Conservation (phyloP, 1,140 invertebrate genomes). For the Eciton burchellii region DNA sequence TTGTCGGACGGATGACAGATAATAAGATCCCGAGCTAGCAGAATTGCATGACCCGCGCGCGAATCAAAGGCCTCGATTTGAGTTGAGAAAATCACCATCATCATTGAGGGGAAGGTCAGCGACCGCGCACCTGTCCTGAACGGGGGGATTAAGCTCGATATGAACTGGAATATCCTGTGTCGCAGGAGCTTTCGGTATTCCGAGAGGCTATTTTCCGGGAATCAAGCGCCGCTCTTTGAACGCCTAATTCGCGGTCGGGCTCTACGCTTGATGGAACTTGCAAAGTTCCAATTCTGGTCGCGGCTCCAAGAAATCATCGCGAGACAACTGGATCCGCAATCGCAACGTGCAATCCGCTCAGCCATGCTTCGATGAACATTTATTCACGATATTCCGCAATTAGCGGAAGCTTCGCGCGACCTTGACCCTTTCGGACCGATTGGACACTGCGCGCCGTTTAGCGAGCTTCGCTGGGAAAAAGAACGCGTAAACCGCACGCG, state of each 20-base stretch:
- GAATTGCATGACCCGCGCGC: too few relatives aligned
- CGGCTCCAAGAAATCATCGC: constrained; percentile 28
- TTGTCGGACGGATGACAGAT: constrained; percentile 13
- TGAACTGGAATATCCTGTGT: constrained; percentile 46
- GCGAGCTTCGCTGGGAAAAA: too few relatives aligned
- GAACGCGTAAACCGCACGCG: too few relatives aligned
- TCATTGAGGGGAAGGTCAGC: too few relatives aligned
- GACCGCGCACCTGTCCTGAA: not conserved
- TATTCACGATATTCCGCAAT: too few relatives aligned
- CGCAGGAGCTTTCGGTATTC: constrained; percentile 51
- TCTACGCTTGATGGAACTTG: constrained; percentile 38
- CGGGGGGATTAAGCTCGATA: constrained; percentile 7
- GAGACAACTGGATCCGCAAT: not conserved
- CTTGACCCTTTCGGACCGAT: too few relatives aligned
- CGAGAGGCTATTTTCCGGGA: constrained; percentile 37
- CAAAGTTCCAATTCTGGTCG: constrained; percentile 32
- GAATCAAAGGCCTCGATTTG: constrained; percentile 11
- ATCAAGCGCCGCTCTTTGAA: constrained; percentile 55
- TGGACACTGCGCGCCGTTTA: too few relatives aligned
- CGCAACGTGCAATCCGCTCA: too few relatives aligned
- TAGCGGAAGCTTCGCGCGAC: too few relatives aligned
- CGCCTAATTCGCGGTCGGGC: constrained; percentile 53
- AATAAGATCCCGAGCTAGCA: not conserved
- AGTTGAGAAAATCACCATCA: too few relatives aligned
- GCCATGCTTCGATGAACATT: too few relatives aligned